Evolutionary conservation across 2,113 vertebrate species (phyloP), one percentile per base, ranked within the genome.

Genomic region (Sebastes schlegelii): DNA sequence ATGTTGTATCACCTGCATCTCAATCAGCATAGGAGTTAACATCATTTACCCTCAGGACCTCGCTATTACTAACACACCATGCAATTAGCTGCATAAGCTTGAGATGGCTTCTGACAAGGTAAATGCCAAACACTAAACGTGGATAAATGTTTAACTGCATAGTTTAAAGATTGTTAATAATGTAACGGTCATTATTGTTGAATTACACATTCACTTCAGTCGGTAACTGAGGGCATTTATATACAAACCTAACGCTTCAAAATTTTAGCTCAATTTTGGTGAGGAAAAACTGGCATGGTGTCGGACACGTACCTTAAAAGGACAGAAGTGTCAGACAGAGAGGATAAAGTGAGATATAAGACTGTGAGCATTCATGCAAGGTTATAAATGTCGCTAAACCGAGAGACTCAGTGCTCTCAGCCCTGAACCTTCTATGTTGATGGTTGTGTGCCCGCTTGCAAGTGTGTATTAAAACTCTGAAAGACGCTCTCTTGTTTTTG

Each of bases 1-100:
- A 79, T 26, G 73, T 3, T 70, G 5, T 42, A 60, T 82, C 62
- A 71, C 67, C 77, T 80, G 85, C 62, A 74, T 84, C 58, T 77
- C 65, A 77, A 58, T 63, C 54, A 60, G 61, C 10, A 26, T 17
- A 64, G 21, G 26, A 4, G 42, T 74, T 66, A 19, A 72, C 71
- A 72, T 54, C 17, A 13, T 49, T 54, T 26, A 51, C 74, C 52
- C 74, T 14, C 54, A 62, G 68, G 63, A 84, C 34, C n/a, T 70
- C 11, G 2, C 26, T 23, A 34, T 13, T 26, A 26, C 58, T 58
- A 55, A 73, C 62, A 61, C 62, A 58, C 11, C n/a, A 26, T 3
- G 55, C 40, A 57, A 42, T 74, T 62, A 58, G 17, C 57, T 70
- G 19, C 10, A 65, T n/a, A 54, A 40, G 57, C 46, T 23, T 21